Conservation (phyloP, 2,888 invertebrate genomes). For the Yponomeuta sedellus region DNA sequence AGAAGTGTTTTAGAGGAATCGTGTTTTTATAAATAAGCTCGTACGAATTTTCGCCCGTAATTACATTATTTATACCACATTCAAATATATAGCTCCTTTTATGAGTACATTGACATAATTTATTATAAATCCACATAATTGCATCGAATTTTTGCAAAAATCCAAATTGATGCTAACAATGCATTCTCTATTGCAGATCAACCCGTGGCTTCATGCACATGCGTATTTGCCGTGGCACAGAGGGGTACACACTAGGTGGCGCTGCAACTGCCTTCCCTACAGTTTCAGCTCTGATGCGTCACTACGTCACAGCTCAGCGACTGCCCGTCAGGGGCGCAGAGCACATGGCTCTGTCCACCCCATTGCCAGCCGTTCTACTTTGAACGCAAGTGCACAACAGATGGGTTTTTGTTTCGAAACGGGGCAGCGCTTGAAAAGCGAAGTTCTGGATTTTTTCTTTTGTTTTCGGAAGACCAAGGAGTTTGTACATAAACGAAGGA, state of each 20-base stretch:
- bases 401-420: conserved; percentile 19
- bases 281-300: conserved; percentile 96
- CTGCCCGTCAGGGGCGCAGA: conserved; percentile 96
- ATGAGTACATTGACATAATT: background rate
- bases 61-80: too few relatives aligned
- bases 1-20: too few relatives aligned
- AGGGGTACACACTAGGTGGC: conserved; percentile 92
- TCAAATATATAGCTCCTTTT: too few relatives aligned
- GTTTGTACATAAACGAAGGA: conserved; percentile 18
- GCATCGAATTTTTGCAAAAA: too few relatives aligned
- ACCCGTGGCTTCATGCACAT: conserved; percentile 98
- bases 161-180: background rate
- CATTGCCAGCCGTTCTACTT: conserved; percentile 89
- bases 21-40: too few relatives aligned
- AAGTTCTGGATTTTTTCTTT: background rate
- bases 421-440: background rate
- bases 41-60: too few relatives aligned
- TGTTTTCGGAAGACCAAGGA: background rate
- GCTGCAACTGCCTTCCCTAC: conserved; percentile 94
- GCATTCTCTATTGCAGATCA: conserved; percentile 79
- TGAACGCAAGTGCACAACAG: conserved; percentile 44
- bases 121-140: too few relatives aligned
- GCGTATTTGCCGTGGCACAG: conserved; percentile 89
- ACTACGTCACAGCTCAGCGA: conserved; percentile 91
- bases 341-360: conserved; percentile 96